These are phyloP conservation scores for Ptychobarbus kaznakovi DNA, from an alignment of 2,797 vertebrate genomes.

Conservation along the genomic window DNA sequence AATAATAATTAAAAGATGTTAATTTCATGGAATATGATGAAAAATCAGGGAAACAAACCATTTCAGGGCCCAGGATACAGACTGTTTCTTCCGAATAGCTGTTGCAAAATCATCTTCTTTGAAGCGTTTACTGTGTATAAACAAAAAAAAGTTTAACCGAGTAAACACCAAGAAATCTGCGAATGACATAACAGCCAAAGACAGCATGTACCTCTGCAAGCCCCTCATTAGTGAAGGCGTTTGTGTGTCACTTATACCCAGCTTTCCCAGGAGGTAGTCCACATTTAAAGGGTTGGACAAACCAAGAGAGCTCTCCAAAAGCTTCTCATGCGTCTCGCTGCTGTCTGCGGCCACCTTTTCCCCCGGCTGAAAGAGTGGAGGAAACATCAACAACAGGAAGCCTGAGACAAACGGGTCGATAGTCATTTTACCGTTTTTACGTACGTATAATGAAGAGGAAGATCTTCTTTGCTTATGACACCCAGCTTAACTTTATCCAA, in stretches of 20 bases:
- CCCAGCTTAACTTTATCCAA: conserved; percentile 86
- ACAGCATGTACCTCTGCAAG: conserved; percentile 86
- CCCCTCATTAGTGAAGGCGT: conserved; percentile 96
- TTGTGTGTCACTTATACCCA: conserved; percentile 88
- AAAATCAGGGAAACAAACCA: conserved; percentile 72
- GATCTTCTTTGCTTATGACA: conserved; percentile 88
- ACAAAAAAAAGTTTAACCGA: background rate
- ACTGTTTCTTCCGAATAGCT: conserved; percentile 91
- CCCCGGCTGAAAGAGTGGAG: conserved; percentile 78
- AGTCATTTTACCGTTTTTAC: background rate
- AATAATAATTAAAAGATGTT: too few species aligned
- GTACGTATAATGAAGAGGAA: conserved; percentile 92
- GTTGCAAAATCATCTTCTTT: conserved; percentile 90
- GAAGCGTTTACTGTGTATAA: conserved; percentile 85
- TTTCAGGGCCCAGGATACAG: conserved; percentile 94
- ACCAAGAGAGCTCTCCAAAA: conserved; percentile 86
- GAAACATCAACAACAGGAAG: background rate
- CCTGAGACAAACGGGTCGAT: background rate
- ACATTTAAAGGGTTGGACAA: conserved; percentile 94
- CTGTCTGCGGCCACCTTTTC: conserved; percentile 79
- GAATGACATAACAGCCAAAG: background rate
- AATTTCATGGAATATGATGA: too few species aligned
- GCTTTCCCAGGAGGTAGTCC: conserved; percentile 89
- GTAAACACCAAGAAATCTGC: background rate
- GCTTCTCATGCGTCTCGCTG: conserved; percentile 85